These are phyloP conservation scores for Pseudobourletiella spinata DNA, from an alignment of 1,140 invertebrate genomes.

Conservation along the genomic window DNA sequence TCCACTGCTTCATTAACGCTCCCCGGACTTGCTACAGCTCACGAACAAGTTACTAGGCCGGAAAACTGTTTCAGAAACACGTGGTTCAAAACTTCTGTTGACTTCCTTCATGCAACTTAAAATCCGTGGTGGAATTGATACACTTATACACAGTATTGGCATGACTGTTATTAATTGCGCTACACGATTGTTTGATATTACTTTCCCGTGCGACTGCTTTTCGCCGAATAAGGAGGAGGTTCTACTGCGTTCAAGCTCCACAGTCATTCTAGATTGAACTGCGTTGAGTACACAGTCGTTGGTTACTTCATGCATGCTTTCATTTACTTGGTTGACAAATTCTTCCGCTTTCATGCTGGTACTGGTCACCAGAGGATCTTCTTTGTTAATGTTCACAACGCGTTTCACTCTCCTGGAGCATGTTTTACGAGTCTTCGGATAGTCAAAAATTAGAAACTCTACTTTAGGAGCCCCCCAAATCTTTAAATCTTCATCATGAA, in stretches of 20 bases:
- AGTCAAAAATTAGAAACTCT: not conserved
- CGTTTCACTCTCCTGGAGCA: not conserved
- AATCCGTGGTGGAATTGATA: not conserved
- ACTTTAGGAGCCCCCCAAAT: not conserved
- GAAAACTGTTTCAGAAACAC: not conserved
- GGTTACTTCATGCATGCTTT: not conserved
- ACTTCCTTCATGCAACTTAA: not conserved
- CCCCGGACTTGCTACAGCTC: not conserved
- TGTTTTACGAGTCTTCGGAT: not conserved
- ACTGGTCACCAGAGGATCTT: not conserved
- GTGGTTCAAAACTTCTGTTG: not conserved
- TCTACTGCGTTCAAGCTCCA: not conserved
- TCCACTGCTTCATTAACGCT: not conserved
- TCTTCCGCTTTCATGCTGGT: not conserved
- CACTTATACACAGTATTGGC: not conserved
- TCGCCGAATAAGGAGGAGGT: not conserved
- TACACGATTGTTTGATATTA: not conserved
- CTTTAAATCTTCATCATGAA: not conserved
- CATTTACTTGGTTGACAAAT: not conserved
- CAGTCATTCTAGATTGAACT: not conserved
- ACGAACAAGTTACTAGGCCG: not conserved
- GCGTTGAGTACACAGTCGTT: not conserved
- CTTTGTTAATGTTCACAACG: not conserved
- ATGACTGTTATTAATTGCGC: not conserved
- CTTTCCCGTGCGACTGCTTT: not conserved